Percentiles rank a stretch among this genome's conserved stretches.
Conservation (phyloP, 2,797 vertebrate species). For the Triplophysa yarkandensis region DNA sequence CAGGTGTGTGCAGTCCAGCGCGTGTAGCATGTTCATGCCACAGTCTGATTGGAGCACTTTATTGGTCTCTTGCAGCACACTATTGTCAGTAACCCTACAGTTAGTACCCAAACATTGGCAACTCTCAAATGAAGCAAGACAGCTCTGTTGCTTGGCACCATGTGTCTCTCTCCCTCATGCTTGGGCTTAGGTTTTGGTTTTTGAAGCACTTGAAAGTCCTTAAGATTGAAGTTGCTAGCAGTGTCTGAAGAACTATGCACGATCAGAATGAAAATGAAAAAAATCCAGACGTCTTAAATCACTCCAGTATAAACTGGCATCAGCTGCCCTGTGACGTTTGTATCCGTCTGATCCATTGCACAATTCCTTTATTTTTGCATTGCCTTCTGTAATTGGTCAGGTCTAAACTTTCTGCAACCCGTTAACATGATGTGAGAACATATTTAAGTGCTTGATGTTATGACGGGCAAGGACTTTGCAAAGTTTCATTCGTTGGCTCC, state of each 20-base stretch:
- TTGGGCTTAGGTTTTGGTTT: neutral
- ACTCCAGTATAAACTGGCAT: neutral
- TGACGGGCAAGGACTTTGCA: conserved; percentile 30
- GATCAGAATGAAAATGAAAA: neutral
- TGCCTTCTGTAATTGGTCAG: neutral
- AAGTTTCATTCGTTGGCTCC: conserved; percentile 18
- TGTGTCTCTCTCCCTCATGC: neutral
- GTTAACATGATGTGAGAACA: neutral
- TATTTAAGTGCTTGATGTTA: neutral
- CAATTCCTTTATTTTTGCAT: neutral
- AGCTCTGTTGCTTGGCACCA: neutral
- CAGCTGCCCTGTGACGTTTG: conserved; percentile 10
- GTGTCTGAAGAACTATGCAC: conserved; percentile 16
- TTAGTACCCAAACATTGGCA: neutral
- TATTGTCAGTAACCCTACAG: neutral
- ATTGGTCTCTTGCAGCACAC: conserved; percentile 23
- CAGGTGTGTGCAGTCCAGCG: conserved; percentile 1
- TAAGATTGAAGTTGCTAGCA: neutral
- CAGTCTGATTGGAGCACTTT: conserved; percentile 28
- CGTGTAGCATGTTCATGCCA: neutral
- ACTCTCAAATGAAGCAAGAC: neutral
- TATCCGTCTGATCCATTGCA: neutral
- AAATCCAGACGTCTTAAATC: neutral
- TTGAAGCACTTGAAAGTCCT: conserved; percentile 21
- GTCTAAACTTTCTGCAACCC: too few relatives aligned